Evolutionary conservation across 2,113 vertebrate genomes (phyloP), one percentile per base, ranked within the genome.

Genomic region (Hemibagrus wyckioides): DNA sequence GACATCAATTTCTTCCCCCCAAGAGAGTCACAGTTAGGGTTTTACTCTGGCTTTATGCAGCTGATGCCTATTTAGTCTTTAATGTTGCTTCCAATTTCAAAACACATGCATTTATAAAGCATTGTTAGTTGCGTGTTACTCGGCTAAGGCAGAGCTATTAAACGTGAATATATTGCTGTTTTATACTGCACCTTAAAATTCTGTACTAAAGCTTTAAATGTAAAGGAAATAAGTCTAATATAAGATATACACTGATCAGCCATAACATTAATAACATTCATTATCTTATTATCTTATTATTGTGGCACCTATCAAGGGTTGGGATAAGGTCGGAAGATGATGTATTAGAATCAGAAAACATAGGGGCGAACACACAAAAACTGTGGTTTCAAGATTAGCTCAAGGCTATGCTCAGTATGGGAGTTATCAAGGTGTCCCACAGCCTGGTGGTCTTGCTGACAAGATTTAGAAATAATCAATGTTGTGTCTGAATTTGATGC

Each of bases 31-130:
- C n/a, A 79, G n/a, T 7, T 10, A 80, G 9, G 50, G 28, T 56
- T 30, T 80, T 77, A n/a, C 28, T 54, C 33, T 80, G 30, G 76
- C 76, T 5, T 80, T 33, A 80, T 80, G 50, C 19, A 80, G 30
- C 76, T 56, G n/a, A 56, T 80, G n/a, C n/a, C 17, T 8, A 80
- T 80, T 80, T 21, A 21, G 48, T 19, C 54, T 80, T 80, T 80
- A 50, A 50, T 77, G 44, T 77, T 52, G 14, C 44, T 52, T 77
- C 28, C 15, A 52, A 52, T 77, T 5, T 77, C 13, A 77, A 77
- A 52, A 77, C 48, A n/a, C 13, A 77, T 77, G 44, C 14, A 52
- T 77, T 30, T 11, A 52, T 28, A 52, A 77, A 3, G 10, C 13
- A 44, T 44, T 25, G 21, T 48, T 50, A 17, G 21, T 14, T 77